Evolutionary conservation across 1,140 invertebrate genomes (phyloP), one percentile per base, ranked within the genome.

Genomic region (Laodelphax striatellus): DNA sequence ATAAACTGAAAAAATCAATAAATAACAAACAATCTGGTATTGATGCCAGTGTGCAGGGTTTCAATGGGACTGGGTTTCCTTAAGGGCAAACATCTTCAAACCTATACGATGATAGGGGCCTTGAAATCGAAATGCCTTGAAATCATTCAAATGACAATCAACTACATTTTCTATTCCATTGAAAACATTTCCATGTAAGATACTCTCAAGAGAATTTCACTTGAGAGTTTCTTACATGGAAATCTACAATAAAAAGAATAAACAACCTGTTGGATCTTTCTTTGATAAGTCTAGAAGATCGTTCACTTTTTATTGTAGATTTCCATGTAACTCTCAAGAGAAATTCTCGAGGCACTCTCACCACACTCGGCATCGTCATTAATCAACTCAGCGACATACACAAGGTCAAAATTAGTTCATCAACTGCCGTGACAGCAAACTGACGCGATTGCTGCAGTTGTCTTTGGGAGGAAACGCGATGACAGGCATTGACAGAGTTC

Each of bases 391-490:
- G 86, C 46, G 85, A 87, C 64, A 71, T 73, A 10, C 70, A 75
- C 16, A 68, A 72, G 19, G 14, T 19, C 44, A 43, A 13, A 46
- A 31, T 3, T 52, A 55, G 22, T 43, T 58, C 70, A 76, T 89
- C 1, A 90, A 82, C 65, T 93, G 85, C 70, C 79, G 91, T n/a
- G 88, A 93, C 63, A 91, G 87, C 34, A 94, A 92, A 71, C 73
- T 94, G 3, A 94, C 91, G 0, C 78, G 90, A 52, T 82, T 94
- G 21, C 71, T 94, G 4, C 84, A 92, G 69, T 82, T 84, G 58
- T 92, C 91, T 0, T 72, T 96, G 5, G 88, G 90, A 41, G 92
- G 92, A 0, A 94, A 94, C 75, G 85, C 90, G 0, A 84, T 85
- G 68, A 94, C 91, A 0, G 80, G 84, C n/a, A 88, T 95, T 53